Evolutionary conservation across 2,113 vertebrate genomes (phyloP), one percentile per base, ranked within the genome.

Genomic region (Psilopogon haemacephalus): DNA sequence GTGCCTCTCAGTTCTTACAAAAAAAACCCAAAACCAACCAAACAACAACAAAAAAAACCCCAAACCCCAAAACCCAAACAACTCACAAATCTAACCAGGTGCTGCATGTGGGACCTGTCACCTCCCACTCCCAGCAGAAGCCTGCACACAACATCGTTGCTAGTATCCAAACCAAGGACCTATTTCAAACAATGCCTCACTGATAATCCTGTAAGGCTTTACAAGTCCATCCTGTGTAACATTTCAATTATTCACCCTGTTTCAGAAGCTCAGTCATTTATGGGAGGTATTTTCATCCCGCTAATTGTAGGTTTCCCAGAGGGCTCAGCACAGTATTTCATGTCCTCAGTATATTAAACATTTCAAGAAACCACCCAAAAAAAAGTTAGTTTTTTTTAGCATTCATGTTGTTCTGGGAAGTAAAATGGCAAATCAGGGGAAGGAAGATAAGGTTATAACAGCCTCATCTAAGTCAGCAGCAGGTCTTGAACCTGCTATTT

Each of bases 121-220:
- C 52, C n/a, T 90, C 68, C 21, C 35, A 15, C 20, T 71, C 78
- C 26, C 55, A 75, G 60, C 46, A 95, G 86, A 26, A 88, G 6
- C 30, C 33, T 86, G 48, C 38, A 48, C 7, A 17, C 44, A 37
- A 0, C 23, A 11, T 4, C 64, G 55, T 46, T 90, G 55, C 62
- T 50, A 42, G 46, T 44, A 33, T 48, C 76, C 67, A 84, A 16
- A 16, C 33, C 83, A 92, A 92, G 67, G 84, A 92, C 86, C 48
- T 62, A 37, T 75, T 86, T 72, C 69, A 88, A 91, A 96, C 92
- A 96, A 89, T 84, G 42, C 32, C 72, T 86, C 54, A 30, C 65
- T 79, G 90, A 91, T 96, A 96, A 97, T 96, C 94, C 94, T 70
- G 48, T n/a, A 56, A 84, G 90, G 90, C 96, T 97, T 94, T 94